Evolutionary conservation across 1,140 invertebrate species (phyloP).

Genomic region (Octopus bimaculoides): DNA sequence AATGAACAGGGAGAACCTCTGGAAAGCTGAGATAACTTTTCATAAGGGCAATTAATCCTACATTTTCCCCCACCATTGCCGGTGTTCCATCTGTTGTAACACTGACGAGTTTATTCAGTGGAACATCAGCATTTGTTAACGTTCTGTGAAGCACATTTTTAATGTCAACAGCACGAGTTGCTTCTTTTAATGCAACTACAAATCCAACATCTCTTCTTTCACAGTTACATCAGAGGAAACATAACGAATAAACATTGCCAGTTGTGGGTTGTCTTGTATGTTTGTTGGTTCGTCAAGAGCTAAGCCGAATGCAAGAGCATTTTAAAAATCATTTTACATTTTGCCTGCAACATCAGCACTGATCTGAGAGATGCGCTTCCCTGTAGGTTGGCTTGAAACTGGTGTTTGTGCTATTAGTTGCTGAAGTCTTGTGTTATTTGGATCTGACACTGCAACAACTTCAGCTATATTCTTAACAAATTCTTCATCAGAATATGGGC

Average conservation of each 20-base stretch:
- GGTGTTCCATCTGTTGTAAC: neutral
- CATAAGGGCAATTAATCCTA: neutral
- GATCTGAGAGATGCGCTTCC: no score
- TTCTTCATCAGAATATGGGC: no score
- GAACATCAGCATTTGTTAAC: neutral
- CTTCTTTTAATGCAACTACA: neutral
- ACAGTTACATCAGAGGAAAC: neutral
- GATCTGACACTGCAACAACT: no score
- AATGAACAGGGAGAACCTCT: neutral
- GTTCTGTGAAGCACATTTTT: neutral
- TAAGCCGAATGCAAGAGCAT: neutral
- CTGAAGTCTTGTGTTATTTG: no score
- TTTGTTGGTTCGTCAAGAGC: neutral
- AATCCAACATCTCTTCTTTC: no score
- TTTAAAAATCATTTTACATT: no score
- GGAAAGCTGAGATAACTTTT: neutral
- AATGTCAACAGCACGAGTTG: neutral
- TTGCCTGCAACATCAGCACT: no score
- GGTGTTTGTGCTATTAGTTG: no score
- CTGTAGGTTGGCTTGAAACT: no score
- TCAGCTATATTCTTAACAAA: no score
- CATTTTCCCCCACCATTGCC: neutral
- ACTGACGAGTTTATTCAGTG: slow-evolving; percentile 4
- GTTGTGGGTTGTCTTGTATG: neutral
- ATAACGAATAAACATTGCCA: neutral